A percentile compares a stretch with the other conserved stretches of the same genome.
Evolutionary conservation across 2,888 invertebrate genomes (phyloP).

Genomic region (Entomobrya proxima): DNA sequence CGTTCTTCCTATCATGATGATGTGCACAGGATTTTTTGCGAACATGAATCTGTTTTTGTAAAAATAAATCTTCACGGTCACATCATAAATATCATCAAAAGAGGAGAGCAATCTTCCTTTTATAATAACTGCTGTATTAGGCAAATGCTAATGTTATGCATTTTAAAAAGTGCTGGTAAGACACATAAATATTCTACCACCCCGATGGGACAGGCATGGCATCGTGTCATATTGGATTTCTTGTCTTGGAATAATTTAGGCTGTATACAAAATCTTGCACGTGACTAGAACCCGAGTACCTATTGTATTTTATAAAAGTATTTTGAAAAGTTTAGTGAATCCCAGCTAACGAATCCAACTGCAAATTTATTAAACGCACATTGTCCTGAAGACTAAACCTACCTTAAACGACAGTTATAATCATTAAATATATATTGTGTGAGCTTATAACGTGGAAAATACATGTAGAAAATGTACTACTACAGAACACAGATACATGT

Average conservation of each 20-base stretch:
- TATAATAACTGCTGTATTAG: constrained; percentile 48
- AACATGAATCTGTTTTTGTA: neutral
- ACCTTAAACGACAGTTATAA: constrained; percentile 30
- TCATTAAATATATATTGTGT: neutral
- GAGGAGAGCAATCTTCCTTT: constrained; percentile 37
- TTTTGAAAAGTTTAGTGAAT: no score
- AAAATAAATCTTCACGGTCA: constrained; percentile 43
- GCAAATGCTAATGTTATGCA: constrained; percentile 32
- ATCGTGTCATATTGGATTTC: neutral
- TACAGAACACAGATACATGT: neutral
- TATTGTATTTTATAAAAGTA: no score
- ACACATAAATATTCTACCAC: constrained; percentile 36
- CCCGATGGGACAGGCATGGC: constrained; percentile 46
- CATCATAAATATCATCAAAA: constrained; percentile 26
- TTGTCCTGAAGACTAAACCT: neutral
- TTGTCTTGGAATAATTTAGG: constrained; percentile 24
- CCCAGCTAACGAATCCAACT: constrained; percentile 9
- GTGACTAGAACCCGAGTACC: no score
- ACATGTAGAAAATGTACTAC: neutral
- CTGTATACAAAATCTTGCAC: no score
- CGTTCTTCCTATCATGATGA: neutral
- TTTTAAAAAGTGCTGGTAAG: constrained; percentile 39
- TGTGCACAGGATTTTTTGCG: neutral
- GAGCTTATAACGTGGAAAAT: constrained; percentile 5
- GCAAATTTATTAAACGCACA: constrained; percentile 33